Base-by-base conservation (phyloP, 2,113 vertebrate genomes). In the Clarias batrachus region DNA sequence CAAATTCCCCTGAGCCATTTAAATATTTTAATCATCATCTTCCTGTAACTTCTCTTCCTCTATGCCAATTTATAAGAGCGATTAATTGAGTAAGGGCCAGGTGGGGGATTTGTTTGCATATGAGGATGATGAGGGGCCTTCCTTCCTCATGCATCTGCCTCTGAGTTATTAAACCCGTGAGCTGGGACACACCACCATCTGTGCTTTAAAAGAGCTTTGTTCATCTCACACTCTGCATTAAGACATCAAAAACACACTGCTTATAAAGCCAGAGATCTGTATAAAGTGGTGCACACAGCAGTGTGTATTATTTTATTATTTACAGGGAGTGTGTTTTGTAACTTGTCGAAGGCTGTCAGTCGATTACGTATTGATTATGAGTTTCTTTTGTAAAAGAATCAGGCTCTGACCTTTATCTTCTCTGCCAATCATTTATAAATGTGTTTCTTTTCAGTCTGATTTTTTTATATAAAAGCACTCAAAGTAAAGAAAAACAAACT, bases 371-470 rank as follows among this genome's bases (percentile, higher is more conserved):
- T 81, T 81, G 56, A 73, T 74, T 74, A 52, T 25, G 4, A 68
- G 68, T 83, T 56, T 76, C 57, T 82, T 14, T 73, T 25, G 19
- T 83, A 87, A 90, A 77, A 91, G 82, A 91, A 88, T 91, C 89
- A 87, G 76, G 21, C 79, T 27, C 85, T 93, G 92, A 94, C 92
- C 93, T 94, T 94, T 93, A 84, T 89, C 88, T 92, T 93, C 91
- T 91, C 89, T 92, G 89, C 87, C 86, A 81, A 87, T 90, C 80
- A 57, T 78, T 90, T 63, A 82, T 81, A 54, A 79, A n/a, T 77
- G 84, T 90, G 78, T 90, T 92, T 92, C 66, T 87, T 91, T 87
- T 92, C 86, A 78, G 65, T 41, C 17, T 73, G 62, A 21, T 3
- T n/a, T n/a, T 14, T 30, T 30, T 37, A 16, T 73, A 21, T 48